Conservation (phyloP, 2,113 vertebrate species). For the Limanda limanda region DNA sequence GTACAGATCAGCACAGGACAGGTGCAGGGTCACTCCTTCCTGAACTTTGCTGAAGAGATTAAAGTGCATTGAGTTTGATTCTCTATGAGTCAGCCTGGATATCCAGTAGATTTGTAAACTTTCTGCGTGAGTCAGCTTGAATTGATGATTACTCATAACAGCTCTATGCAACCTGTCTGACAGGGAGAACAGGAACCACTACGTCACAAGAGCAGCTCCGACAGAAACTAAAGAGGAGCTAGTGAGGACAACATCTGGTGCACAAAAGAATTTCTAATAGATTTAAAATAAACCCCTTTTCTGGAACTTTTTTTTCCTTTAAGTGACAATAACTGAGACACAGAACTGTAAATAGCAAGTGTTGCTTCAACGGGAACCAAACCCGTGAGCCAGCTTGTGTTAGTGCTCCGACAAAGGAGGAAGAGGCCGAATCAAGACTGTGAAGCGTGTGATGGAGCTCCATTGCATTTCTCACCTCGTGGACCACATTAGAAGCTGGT, state of each 20-base stretch:
- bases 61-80: constrained; percentile 25
- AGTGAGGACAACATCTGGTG: constrained; percentile 10
- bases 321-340: constrained; percentile 1
- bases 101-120: constrained; percentile 21
- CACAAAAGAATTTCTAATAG: neutral
- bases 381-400: neutral
- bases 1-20: too few relatives aligned
- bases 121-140: constrained; percentile 49
- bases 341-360: neutral
- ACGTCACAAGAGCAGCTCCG: neutral
- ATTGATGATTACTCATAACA: constrained; percentile 26
- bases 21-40: neutral
- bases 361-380: neutral
- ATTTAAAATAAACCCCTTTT: constrained; percentile 10
- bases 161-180: constrained; percentile 50
- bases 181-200: constrained; percentile 55
- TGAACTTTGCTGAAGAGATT: constrained; percentile 10
- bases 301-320: constrained; percentile 1
- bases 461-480: neutral
- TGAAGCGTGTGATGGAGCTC: neutral
- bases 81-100: constrained; percentile 38
- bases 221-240: constrained; percentile 48
- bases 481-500: neutral
- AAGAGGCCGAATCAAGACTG: neutral
- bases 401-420: neutral